phyloP scores from a whole-genome alignment of 1,140 invertebrate genomes.

The Aradophagus sp. region DNA sequence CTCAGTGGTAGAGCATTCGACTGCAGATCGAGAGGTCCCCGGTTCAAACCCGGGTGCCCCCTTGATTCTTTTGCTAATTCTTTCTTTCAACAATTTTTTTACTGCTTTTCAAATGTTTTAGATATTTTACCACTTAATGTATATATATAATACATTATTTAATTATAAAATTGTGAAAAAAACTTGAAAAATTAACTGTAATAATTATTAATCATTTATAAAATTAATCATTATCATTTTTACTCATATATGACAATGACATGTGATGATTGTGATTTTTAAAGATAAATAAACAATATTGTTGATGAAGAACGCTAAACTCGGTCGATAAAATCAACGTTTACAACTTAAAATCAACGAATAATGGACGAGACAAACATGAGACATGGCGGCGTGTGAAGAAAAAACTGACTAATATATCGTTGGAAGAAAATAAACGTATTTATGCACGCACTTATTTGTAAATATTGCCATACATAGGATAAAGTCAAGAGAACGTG shows the following conservation, averaged over 20 bases:
- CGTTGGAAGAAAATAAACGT: constrained; percentile 47
- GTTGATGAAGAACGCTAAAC: constrained; percentile 13
- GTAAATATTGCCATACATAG: constrained; percentile 33
- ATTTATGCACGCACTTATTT: constrained; percentile 22
- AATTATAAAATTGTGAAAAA: no score
- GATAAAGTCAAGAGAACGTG: constrained; percentile 23
- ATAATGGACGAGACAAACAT: not conserved
- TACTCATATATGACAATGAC: no score
- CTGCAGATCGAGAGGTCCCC: constrained; percentile 30
- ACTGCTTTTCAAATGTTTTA: constrained; percentile 1
- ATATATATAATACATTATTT: no score
- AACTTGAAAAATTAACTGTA: no score
- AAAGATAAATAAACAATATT: no score
- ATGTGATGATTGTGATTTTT: no score
- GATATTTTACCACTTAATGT: no score
- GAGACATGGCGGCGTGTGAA: constrained; percentile 60
- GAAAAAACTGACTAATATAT: constrained; percentile 16
- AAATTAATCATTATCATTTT: no score
- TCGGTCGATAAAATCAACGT: constrained; percentile 36
- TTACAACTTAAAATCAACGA: constrained; percentile 20
- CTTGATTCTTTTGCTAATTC: constrained; percentile 13
- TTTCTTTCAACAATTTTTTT: constrained; percentile 1
- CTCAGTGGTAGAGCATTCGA: constrained; percentile 26
- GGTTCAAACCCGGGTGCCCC: constrained; percentile 37
- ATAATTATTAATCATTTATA: no score